Conservation (phyloP, 2,797 vertebrate species). For the Chaetophractus vellerosus region DNA sequence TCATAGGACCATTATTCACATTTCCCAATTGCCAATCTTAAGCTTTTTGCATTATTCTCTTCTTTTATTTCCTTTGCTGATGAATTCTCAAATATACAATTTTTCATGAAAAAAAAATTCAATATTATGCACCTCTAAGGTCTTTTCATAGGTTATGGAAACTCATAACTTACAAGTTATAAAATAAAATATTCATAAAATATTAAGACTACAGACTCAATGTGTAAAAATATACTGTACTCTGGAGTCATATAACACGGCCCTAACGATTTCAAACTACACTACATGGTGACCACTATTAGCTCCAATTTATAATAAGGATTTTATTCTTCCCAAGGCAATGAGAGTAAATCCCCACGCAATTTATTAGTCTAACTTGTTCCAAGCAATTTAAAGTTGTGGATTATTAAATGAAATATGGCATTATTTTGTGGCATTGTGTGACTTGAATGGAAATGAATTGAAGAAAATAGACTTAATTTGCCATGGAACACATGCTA, state of each 20-base stretch:
- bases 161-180: conserved; percentile 71
- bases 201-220: conserved; percentile 62
- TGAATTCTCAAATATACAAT: conserved; percentile 46
- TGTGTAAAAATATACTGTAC: conserved; percentile 79
- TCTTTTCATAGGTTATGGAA: conserved; percentile 67
- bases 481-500: not conserved
- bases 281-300: conserved; percentile 70
- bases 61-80: conserved; percentile 16
- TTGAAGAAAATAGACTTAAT: conserved; percentile 60
- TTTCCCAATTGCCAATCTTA: not conserved
- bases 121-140: not conserved
- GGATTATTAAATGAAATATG: conserved; percentile 62
- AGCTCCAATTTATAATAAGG: conserved; percentile 77
- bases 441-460: not conserved
- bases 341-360: conserved; percentile 71
- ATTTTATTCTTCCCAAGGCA: conserved; percentile 81
- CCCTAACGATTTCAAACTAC: conserved; percentile 54
- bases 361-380: conserved; percentile 62
- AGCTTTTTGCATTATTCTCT: conserved; percentile 15
- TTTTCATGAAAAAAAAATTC: conserved; percentile 64
- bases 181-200: conserved; percentile 75
- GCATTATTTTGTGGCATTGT: not conserved
- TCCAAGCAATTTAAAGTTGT: conserved; percentile 66
- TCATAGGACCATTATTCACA: not conserved
- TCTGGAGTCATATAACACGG: conserved; percentile 67